Percentiles rank a stretch among this genome's conserved stretches.
phyloP scores from a whole-genome alignment of 64 coral and sea anemone genomes.

The Stichodactyla mertensii region DNA sequence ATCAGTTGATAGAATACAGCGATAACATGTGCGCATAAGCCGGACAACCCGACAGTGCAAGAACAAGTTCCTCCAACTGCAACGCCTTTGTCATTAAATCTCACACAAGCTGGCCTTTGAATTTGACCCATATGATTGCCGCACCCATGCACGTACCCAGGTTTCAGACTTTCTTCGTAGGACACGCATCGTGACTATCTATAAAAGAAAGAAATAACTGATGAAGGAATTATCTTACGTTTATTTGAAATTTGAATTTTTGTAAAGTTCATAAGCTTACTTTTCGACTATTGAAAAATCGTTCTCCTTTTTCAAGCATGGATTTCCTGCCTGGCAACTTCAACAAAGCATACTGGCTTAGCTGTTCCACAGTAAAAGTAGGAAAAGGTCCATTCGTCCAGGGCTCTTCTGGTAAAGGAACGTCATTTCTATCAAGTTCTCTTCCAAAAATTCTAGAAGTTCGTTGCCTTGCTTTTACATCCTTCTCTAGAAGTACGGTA shows the following conservation, averaged over 20 bases:
- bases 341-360: constrained; percentile 10
- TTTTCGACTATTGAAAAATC: constrained; percentile 44
- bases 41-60: neutral
- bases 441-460: constrained; percentile 1
- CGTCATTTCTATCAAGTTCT: constrained; percentile 5
- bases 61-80: constrained; percentile 3
- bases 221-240: constrained; percentile 2
- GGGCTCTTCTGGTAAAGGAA: constrained; percentile 12
- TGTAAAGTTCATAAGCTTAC: neutral
- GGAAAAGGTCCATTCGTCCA: constrained; percentile 29
- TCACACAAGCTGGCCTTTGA: constrained; percentile 15
- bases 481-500: constrained; percentile 7
- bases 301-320: constrained; percentile 39
- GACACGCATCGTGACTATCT: constrained; percentile 32
- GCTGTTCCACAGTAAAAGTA: constrained; percentile 21
- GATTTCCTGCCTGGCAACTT: constrained; percentile 37
- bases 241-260: no score
- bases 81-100: constrained; percentile 15
- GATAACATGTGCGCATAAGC: constrained; percentile 6
- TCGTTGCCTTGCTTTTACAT: neutral
- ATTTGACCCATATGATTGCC: constrained; percentile 25
- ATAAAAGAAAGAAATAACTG: no score
- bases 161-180: constrained; percentile 15
- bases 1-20: constrained; percentile 15
- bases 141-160: constrained; percentile 25